Base-by-base conservation (phyloP, 2,888 invertebrate species). In the Sabatieria punctata region DNA sequence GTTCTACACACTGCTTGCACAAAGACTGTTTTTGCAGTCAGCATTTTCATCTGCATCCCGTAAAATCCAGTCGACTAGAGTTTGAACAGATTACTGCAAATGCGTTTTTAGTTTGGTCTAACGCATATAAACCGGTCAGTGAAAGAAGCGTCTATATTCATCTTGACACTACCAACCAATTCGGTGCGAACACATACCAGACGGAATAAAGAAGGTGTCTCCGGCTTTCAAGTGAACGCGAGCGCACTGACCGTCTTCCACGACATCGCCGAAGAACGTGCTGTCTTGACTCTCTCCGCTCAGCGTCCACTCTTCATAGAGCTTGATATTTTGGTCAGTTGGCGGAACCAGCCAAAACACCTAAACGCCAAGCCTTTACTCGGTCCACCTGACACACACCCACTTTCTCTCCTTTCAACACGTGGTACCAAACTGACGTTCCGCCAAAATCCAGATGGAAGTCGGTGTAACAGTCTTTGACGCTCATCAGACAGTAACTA, bases 371-470 rank as follows among this genome's bases (percentile, higher is more conserved):
- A 43, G 24, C 23, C 18, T 21, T 35, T n/a, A n/a, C n/a, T n/a
- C n/a, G n/a, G n/a, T n/a, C n/a, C n/a, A n/a, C n/a, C n/a, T n/a
- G n/a, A n/a, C n/a, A 19, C 19, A 41, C 21, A 48, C 6, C 23
- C n/a, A n/a, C 74, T 71, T 77, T 77, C 53, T 71, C 70, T 61
- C 89, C 91, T 70, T 80, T 80, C 30, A 95, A 71, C 53, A 97
- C 89, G 65, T 95, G 93, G 67, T 95, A 95, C 95, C 95, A 95
- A 0, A 95, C 95, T 0, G 91, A 93, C 0, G 93, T 93, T 3
- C 95, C 95, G 11, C 95, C 93, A 66, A 95, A 93, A 68, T 95
- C 95, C 49, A 95, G 85, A 66, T 97, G 95, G 65, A 93, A 97
- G 68, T 95, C 95, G 1, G 95, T 95, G 68, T 86, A 97, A 66